Evolutionary conservation across 2,888 invertebrate genomes (phyloP), one percentile per base, ranked within the genome.

Genomic region (Allolobophora icterica): DNA sequence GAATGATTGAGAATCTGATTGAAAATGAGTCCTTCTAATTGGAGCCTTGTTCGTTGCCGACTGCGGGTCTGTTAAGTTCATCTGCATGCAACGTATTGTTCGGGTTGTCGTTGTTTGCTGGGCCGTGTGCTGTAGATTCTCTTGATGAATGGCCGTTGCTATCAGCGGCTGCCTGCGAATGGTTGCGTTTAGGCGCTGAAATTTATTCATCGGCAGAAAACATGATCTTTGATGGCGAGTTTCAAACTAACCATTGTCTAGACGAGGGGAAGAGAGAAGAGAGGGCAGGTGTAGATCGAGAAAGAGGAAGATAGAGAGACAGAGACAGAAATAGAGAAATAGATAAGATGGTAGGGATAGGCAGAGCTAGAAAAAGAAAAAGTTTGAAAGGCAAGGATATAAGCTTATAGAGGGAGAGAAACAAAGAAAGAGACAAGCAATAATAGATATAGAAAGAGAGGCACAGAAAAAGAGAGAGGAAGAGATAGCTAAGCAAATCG

Each of bases 1-100:
- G 71, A 71, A 71, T 71, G 71, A 71, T n/a, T 71, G 71, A 71
- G n/a, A n/a, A n/a, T n/a, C 71, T n/a, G 71, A 71, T 71, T 71
- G 71, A 71, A 71, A n/a, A n/a, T 71, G 71, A 71, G 71, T 71
- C n/a, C 1, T n/a, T 71, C 71, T 71, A 71, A 71, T 71, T 71
- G 71, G 71, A 71, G 71, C n/a, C 30, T 71, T n/a, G 71, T 71
- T 1, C 71, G n/a, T n/a, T 4, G 52, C 52, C 3, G 52, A 19
- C 17, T n/a, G 24, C 24, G 1, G n/a, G 71, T n/a, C 71, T 30
- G 71, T 71, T 71, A n/a, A 71, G 71, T 71, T 71, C n/a, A 71
- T 71, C 30, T 71, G 71, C 30, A 71, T 71, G 71, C 71, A n/a
- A n/a, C n/a, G 71, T 71, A 71, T 71, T 71, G 71, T 71, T 30